Conservation (phyloP, 2,888 invertebrate species). For the Orthosia incerta region DNA sequence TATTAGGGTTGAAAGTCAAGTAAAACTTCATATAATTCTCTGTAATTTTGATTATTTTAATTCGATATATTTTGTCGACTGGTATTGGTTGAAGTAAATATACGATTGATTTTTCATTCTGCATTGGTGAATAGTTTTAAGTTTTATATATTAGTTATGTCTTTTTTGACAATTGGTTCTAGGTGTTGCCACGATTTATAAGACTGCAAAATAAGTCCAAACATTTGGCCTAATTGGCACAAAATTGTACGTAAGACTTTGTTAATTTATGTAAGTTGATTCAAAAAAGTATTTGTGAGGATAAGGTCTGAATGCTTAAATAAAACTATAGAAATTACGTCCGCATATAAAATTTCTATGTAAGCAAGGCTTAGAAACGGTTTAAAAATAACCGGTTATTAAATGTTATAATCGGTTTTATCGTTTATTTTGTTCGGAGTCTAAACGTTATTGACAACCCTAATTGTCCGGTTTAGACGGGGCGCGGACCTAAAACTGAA, state of each 20-base stretch:
- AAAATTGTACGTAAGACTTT: constrained; percentile 4
- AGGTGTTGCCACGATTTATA: constrained; percentile 15
- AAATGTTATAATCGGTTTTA: too few relatives aligned
- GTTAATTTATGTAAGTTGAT: neutral
- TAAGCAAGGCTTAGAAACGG: too few relatives aligned
- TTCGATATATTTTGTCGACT: constrained; percentile 9
- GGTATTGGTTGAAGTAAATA: neutral
- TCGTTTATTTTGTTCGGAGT: too few relatives aligned
- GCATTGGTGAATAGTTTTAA: constrained; percentile 28
- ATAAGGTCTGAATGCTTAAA: too few relatives aligned
- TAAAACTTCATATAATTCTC: constrained; percentile 14
- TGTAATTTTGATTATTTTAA: constrained; percentile 32
- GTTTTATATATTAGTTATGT: constrained; percentile 32
- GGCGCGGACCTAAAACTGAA: too few relatives aligned
- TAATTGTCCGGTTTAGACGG: too few relatives aligned
- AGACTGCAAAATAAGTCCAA: constrained; percentile 27
- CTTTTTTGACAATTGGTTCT: constrained; percentile 9
- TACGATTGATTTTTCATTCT: neutral
- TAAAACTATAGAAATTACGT: too few relatives aligned
- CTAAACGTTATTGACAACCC: too few relatives aligned
- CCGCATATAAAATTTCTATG: too few relatives aligned
- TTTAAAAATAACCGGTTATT: too few relatives aligned
- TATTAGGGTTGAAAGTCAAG: constrained; percentile 6
- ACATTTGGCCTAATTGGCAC: constrained; percentile 8
- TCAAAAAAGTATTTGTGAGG: too few relatives aligned